A percentile compares a stretch with the other conserved stretches of the same genome.
Evolutionary conservation across 2,797 vertebrate genomes (phyloP).

Genomic region (Oreochromis mossambicus): DNA sequence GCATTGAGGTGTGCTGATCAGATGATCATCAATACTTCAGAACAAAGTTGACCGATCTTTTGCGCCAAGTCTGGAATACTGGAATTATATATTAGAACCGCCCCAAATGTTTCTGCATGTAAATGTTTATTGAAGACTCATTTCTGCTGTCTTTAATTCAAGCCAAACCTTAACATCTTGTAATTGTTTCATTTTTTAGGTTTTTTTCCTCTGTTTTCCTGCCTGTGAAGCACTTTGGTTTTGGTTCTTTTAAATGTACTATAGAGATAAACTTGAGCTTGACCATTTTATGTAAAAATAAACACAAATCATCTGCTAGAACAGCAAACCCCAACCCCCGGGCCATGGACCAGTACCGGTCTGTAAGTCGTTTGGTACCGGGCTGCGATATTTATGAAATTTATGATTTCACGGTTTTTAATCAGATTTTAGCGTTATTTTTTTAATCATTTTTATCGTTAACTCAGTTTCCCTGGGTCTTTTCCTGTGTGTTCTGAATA

Average conservation of each 20-base stretch:
- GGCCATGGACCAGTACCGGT: not conserved
- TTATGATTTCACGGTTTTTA: not conserved
- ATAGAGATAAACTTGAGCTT: not conserved
- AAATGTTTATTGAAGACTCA: not conserved
- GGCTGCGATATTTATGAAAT: not conserved
- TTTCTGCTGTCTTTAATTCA: not conserved
- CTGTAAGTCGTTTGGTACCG: not conserved
- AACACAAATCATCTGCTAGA: not conserved
- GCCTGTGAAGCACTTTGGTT: not conserved
- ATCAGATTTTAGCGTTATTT: not conserved
- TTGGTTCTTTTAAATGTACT: not conserved
- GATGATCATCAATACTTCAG: too few relatives aligned
- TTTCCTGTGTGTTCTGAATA: not conserved
- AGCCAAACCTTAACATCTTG: not conserved
- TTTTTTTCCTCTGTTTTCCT: not conserved
- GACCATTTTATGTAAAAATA: not conserved
- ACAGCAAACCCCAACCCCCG: not conserved
- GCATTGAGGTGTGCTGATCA: too few relatives aligned
- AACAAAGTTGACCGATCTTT: not conserved
- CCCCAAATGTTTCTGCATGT: not conserved
- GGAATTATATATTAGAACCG: not conserved
- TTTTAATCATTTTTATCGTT: not conserved
- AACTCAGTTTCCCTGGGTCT: fast-evolving
- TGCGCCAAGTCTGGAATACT: not conserved
- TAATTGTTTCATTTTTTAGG: not conserved